Percentiles rank a stretch among this genome's conserved stretches.
These are phyloP conservation scores for Dolichallabes microphthalmus DNA, from an alignment of 2,113 vertebrate species.

Conservation along the genomic window DNA sequence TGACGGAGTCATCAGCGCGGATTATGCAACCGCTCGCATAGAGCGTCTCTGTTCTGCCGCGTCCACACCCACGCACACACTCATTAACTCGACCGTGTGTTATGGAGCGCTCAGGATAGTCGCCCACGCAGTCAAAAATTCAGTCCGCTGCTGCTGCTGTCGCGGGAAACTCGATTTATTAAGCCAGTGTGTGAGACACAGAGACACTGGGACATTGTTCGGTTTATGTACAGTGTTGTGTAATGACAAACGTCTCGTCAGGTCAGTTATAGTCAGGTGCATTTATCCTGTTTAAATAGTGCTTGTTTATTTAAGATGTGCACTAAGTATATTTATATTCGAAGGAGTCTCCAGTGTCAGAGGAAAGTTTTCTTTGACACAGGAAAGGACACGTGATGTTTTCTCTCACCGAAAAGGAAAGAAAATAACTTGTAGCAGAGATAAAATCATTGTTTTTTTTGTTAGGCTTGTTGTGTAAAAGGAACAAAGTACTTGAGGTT, in stretches of 20 bases:
- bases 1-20: neutral
- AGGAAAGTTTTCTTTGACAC: too few species aligned
- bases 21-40: constrained; percentile 32
- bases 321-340: too few species aligned
- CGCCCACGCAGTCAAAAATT: constrained; percentile 32
- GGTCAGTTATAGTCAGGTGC: too few species aligned
- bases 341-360: too few species aligned
- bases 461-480: neutral
- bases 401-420: too few species aligned
- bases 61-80: constrained; percentile 29
- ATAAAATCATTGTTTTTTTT: neutral
- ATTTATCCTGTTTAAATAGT: too few species aligned
- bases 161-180: neutral
- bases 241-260: too few species aligned
- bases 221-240: neutral
- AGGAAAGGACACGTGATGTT: too few species aligned
- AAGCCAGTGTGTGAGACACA: neutral
- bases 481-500: neutral
- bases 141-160: neutral
- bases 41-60: constrained; percentile 35
- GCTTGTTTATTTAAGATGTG: too few species aligned
- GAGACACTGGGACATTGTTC: neutral
- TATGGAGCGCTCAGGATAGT: neutral
- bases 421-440: neutral
- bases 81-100: constrained; percentile 17